phyloP scores from a whole-genome alignment of 2,797 vertebrate species.

The Calcarius lapponicus region DNA sequence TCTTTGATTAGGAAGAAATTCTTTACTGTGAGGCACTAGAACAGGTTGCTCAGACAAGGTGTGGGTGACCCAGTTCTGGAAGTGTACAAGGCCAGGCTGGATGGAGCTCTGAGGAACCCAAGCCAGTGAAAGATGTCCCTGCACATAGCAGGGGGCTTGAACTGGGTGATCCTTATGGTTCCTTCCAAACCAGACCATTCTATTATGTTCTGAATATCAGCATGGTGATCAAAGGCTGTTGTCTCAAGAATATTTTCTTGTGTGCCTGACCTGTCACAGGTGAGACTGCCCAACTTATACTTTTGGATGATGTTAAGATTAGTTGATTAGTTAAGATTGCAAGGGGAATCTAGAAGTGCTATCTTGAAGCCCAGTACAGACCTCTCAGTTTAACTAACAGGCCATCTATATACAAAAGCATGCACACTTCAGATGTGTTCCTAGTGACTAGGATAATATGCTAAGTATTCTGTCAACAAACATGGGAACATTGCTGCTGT shows the following conservation, averaged over 20 bases:
- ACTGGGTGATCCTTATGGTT: neutral
- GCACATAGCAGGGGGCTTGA: accelerated
- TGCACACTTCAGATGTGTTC: neutral
- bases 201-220: neutral
- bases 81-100: neutral
- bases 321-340: neutral
- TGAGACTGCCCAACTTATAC: neutral
- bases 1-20: neutral
- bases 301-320: neutral
- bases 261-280: neutral
- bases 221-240: neutral
- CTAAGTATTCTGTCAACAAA: neutral
- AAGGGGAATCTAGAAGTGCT: neutral
- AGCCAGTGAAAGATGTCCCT: neutral
- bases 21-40: neutral
- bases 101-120: neutral
- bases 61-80: neutral
- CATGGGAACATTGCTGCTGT: neutral
- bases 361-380: neutral
- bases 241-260: neutral
- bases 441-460: neutral
- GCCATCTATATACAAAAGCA: neutral
- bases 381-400: neutral
- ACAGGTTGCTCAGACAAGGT: neutral
- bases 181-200: neutral